Conservation (phyloP, 2,888 invertebrate genomes). For the Nasonia oneida region DNA sequence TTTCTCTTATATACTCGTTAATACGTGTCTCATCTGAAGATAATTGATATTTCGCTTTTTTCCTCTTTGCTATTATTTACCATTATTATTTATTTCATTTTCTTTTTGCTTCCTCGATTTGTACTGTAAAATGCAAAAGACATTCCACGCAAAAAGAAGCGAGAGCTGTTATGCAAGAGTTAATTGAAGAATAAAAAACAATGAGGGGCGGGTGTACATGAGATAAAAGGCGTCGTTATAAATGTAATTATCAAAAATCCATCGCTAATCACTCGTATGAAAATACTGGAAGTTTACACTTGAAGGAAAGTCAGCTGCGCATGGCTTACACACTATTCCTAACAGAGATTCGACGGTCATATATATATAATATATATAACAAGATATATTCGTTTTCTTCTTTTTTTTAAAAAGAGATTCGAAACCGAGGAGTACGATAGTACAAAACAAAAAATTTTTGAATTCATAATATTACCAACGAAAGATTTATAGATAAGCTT, state of each 20-base stretch:
- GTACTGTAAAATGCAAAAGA: conserved; percentile 66
- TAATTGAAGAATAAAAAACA: conserved; percentile 63
- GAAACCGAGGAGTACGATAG: conserved; percentile 56
- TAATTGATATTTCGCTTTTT: conserved; percentile 54
- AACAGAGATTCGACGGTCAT: conserved; percentile 63
- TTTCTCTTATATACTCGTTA: conserved; percentile 57
- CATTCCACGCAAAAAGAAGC: conserved; percentile 65
- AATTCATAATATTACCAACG: conserved; percentile 9
- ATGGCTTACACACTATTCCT: conserved; percentile 52
- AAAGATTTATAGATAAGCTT: conserved; percentile 20
- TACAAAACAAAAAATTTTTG: conserved; percentile 17
- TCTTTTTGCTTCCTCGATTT: conserved; percentile 57
- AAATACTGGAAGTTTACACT: conserved; percentile 74
- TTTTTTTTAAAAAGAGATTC: conserved; percentile 54
- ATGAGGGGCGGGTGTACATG: conserved; percentile 63
- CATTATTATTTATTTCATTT: conserved; percentile 42
- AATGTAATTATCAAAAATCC: conserved; percentile 61
- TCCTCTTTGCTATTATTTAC: conserved; percentile 51
- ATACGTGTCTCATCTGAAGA: conserved; percentile 48
- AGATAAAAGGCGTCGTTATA: conserved; percentile 57
- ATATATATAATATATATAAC: conserved; percentile 61
- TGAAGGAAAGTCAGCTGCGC: conserved; percentile 64
- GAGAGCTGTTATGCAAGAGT: conserved; percentile 55
- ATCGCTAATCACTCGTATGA: conserved; percentile 69
- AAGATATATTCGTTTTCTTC: conserved; percentile 57